Evolutionary conservation across 2,888 invertebrate species (phyloP), one percentile per base, ranked within the genome.

Genomic region (Drepanosiphum platanoidis): DNA sequence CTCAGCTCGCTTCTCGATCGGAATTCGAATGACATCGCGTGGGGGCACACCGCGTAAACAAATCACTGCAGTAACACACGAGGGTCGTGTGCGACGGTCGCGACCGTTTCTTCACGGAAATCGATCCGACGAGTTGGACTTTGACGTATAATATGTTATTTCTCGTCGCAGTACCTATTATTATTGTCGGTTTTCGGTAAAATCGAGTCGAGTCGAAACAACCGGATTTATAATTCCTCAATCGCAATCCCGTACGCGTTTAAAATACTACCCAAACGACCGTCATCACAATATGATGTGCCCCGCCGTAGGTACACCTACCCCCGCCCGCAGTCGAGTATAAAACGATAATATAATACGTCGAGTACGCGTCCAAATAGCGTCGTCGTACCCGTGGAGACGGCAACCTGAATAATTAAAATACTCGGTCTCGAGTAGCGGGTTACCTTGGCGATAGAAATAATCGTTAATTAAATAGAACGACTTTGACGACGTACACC

Each of bases 381-480:
- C n/a, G 27, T 52, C 42, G 68, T 36, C 34, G 68, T 79, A 66
- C 66, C 79, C n/a, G n/a, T n/a, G n/a, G n/a, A n/a, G n/a, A 27
- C 52, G 79, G 79, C 79, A 68, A 80, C 79, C 66, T 22, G 52
- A 70, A 80, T n/a, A 52, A 70, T 80, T 80, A 34, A 27, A 70
- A 68, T 70, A 52, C 36, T 68, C n/a, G n/a, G n/a, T n/a, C n/a
- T n/a, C 52, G 52, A 36, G 36, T 46, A 68, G 34, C 68, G 18
- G 80, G 70, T 70, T 70, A 52, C 80, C 70, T 70, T 70, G 70
- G 68, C 18, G 52, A 80, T 70, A 36, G 27, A 70, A 80, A 80
- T 80, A 80, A 80, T 80, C 80, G 80, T 80, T 80, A 70, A 80
- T 70, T 70, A 80, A 70, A 80, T 70, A 70, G 80, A 66, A 70